Evolutionary conservation across 2,113 vertebrate genomes (phyloP), one percentile per base, ranked within the genome.

Genomic region (Vicugna pacos): DNA sequence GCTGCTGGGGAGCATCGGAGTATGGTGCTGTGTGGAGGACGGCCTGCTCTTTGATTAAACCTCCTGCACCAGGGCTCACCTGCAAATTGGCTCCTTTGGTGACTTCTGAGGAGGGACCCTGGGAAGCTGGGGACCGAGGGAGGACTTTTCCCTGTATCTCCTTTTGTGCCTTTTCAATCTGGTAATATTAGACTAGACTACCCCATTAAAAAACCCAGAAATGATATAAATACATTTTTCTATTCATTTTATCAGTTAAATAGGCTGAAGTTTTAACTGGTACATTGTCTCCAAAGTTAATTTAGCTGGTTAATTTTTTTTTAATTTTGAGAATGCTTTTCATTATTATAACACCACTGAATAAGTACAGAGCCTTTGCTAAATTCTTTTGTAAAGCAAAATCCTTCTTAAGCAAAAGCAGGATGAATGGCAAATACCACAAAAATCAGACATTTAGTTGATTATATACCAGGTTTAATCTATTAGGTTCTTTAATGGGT

Each of bases 401-500:
- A 54, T 56, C 32, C 35, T 81, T 22, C 42, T 89, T 35, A 92
- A 84, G 86, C 67, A 54, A 86, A 98, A 95, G 87, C 1, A 80
- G 22, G 81, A 90, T 88, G 93, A 60, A 89, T 54, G 95, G 93
- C 81, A 91, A 98, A 97, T 83, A 89, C 94, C 81, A 94, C 22
- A 5, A 46, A 96, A 92, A 89, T 94, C 89, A 97, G 96, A 96
- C 69, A 69, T 67, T 83, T 82, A 56, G 89, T 79, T 97, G 97
- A 90, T 97, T 93, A 93, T 32, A 81, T 88, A 65, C 73, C 83
- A 77, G 26, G 73, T 95, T 97, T 96, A 85, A 98, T 95, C 96
- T 94, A 54, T 84, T 89, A 96, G 95, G 82, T 76, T 98, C 96
- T 94, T 94, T 87, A 93, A 93, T 19, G 89, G 97, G 91, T 97